These are phyloP conservation scores for Eugnorisma glareosa DNA, from an alignment of 2,888 invertebrate species.

Conservation along the genomic window DNA sequence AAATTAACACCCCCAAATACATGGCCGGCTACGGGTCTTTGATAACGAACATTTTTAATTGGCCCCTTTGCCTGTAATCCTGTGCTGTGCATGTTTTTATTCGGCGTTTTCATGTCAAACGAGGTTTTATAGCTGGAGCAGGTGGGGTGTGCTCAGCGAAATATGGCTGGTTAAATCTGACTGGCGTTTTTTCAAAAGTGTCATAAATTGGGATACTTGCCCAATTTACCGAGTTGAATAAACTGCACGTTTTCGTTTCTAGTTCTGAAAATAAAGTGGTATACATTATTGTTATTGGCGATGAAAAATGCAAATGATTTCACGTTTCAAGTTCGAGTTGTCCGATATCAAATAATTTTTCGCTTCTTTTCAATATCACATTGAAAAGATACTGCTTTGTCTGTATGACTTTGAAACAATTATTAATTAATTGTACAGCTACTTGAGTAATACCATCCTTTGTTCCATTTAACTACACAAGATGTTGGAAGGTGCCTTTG, in stretches of 20 bases:
- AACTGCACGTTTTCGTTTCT: not conserved
- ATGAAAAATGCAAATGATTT: not conserved
- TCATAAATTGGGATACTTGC: constrained; percentile 26
- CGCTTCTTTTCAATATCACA: not conserved
- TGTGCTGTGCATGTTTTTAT: constrained; percentile 47
- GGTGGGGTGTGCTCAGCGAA: constrained; percentile 18
- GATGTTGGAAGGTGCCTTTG: not conserved
- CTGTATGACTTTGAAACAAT: not conserved
- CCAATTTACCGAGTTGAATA: constrained; percentile 18
- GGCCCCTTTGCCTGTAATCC: constrained; percentile 44
- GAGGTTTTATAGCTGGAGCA: constrained; percentile 44
- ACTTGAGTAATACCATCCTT: not conserved
- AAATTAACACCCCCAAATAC: constrained; percentile 63
- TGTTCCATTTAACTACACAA: not conserved
- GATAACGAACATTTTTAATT: constrained; percentile 64
- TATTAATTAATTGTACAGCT: not conserved
- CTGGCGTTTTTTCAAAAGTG: not conserved
- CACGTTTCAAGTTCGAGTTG: too few species aligned
- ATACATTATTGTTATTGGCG: not conserved
- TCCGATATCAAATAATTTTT: not conserved
- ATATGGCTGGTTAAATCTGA: constrained; percentile 34
- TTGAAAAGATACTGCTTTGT: not conserved
- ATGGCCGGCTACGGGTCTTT: constrained; percentile 48
- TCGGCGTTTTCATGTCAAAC: constrained; percentile 27
- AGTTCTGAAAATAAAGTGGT: not conserved